Evolutionary conservation across 2,797 vertebrate genomes (phyloP), one percentile per base, ranked within the genome.

Genomic region (Enteromius unitaeniatus): DNA sequence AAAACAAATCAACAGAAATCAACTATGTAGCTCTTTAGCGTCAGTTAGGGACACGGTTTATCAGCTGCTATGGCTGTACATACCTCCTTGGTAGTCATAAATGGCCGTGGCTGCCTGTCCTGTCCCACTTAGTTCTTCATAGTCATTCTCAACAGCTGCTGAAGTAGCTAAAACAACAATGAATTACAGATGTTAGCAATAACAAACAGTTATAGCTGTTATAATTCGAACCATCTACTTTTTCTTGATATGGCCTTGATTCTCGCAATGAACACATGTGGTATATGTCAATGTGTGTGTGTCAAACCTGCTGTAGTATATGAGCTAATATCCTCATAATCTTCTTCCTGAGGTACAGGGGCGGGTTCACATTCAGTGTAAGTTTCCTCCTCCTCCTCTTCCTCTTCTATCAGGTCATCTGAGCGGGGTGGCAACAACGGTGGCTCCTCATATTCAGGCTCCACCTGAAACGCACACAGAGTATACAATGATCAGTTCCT

Each of bases 21-120:
- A 26, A 47, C 4, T 2, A 2, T 7, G 7, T 26, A 3, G 40
- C 23, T 26, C 40, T 26, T 26, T 1, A 17, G 17, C 28, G 75
- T 78, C 37, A 28, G n/a, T 13, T 13, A 13, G 42, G 42, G 9
- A 60, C 11, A 5, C 3, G 1, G 31, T 74, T 74, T 31, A 26
- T 45, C 9, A 58, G 31, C n/a, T 55, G 31, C 51, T 65, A 17
- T n/a, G 34, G 55, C 47, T 15, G 68, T 15, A 93, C 95, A 23
- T 89, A 99, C 97, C 97, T 95, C 97, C 97, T 87, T 97, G 91
- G 84, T 98, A 99, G 91, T 98, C 97, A 1, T 99, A 99, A 84
- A 99, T 89, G 2, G 98, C 97, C 31, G 91, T 34, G 0, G 97
- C 98, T 1, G 86, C 93, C 72, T 88, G 49, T 28, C 94, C 92